These are phyloP conservation scores for Microtus ochrogaster DNA, from an alignment of 2,113 vertebrate genomes.

Conservation along the genomic window DNA sequence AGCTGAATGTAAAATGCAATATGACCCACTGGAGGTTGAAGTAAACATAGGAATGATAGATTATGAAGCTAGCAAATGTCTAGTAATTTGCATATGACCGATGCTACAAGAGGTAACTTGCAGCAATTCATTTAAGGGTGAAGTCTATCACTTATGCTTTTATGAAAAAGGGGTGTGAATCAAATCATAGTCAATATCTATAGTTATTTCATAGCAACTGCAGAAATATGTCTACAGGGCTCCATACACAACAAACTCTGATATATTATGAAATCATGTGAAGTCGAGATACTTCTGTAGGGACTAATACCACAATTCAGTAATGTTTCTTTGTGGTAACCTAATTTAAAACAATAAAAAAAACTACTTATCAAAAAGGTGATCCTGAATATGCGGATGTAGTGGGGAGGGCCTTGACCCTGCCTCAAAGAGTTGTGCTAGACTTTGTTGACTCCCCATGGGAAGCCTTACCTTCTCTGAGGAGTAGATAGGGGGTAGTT, in stretches of 20 bases:
- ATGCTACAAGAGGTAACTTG: neutral
- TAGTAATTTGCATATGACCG: neutral
- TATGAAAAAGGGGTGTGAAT: neutral
- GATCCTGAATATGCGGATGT: neutral
- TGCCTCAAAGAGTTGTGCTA: no score
- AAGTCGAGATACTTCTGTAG: neutral
- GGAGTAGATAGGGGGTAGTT: no score
- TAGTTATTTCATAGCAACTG: neutral
- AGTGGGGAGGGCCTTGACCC: no score
- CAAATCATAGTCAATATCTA: neutral
- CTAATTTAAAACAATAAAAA: constrained; percentile 54
- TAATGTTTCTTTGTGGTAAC: constrained; percentile 47
- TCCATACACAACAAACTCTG: constrained; percentile 14
- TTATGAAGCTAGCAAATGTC: neutral
- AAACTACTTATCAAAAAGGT: neutral
- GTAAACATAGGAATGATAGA: neutral
- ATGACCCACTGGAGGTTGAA: neutral
- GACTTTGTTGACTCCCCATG: no score
- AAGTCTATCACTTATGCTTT: neutral
- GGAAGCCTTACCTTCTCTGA: no score
- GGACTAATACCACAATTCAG: constrained; percentile 26
- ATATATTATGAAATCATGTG: constrained; percentile 27
- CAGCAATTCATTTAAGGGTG: neutral
- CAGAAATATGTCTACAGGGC: neutral
- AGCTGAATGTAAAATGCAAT: constrained; percentile 32